Evolutionary conservation across 2,888 invertebrate species (phyloP), one percentile per base, ranked within the genome.

Genomic region (Amiota communis): DNA sequence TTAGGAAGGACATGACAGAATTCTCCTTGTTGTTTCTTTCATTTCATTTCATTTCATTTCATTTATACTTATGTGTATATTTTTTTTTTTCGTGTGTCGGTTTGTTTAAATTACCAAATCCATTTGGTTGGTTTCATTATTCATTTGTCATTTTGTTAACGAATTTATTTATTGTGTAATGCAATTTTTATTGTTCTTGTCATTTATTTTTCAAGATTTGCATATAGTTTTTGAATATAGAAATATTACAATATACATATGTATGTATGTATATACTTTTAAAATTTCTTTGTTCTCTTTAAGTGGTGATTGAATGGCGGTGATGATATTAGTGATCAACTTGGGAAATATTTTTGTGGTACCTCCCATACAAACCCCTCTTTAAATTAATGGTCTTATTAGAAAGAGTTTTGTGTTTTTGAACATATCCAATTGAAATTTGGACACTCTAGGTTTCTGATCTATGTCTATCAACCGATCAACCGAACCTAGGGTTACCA

Each of bases 161-260:
- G 81, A 83, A 83, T 83, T 83, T 83, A 83, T 83, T 81, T 36
- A 36, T 82, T 82, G 82, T 82, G 82, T 82, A 83, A 83, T 83
- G 81, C 82, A 83, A 82, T 48, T 65, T 65, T 65, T 65, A 63
- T 63, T 63, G 12, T 65, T 48, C 48, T 15, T 36, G 36, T 36
- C 36, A 36, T 36, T 65, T 49, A 48, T 47, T 64, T 47, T 64
- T 13, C n/a, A 17, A 13, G 15, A 15, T 47, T 64, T 59, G 59
- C 59, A 59, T 59, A 20, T 63, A 8, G 3, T 23, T 20, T 17
- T 36, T 9, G 36, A 23, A 10, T 13, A 63, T 46, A n/a, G n/a
- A 36, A 36, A 13, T n/a, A n/a, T 12, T 13, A 46, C 36, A 36
- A 61, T 23, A 61, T 9, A 61, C 6, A 36, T 9, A 10, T 61